Evolutionary conservation across 2,888 invertebrate genomes (phyloP), one percentile per base, ranked within the genome.

Genomic region (Drosophila fulvimacula): DNA sequence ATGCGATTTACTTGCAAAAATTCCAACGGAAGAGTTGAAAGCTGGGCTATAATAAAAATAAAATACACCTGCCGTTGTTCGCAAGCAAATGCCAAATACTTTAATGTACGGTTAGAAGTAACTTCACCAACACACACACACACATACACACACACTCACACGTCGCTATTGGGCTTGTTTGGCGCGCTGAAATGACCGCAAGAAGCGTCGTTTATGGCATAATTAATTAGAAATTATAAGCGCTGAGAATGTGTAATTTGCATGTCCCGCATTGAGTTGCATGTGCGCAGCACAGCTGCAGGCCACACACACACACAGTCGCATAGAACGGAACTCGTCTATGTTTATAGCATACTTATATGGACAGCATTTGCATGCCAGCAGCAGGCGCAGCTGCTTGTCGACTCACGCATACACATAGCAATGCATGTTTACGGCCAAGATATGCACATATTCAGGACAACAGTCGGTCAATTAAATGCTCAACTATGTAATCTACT

Each of bases 211-310:
- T 75, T 88, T 81, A 73, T 82, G 71, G 91, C 91, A 90, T 91
- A 90, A 91, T 91, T 91, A 91, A 91, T 90, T 86, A 78, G 82
- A 87, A 90, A 90, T 90, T 90, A 90, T 84, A 87, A 79, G 80
- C 77, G 76, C 73, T 69, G 69, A 72, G 78, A 77, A 76, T 77
- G 69, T 79, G 76, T 78, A 82, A 90, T 89, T 87, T 89, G 84
- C 86, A 90, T 90, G 61, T 59, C 44, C 17, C 62, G 57, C 55
- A 73, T 48, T 38, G 32, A 65, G 48, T 32, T 21, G 60, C 71
- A 65, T 21, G 51, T 21, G 51, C 36, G 24, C 19, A 58, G 56
- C 42, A 11, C 57, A 53, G 52, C 59, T 63, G 55, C 61, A 57
- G n/a, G 38, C 39, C 27, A 21, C 53, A 53, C 59, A 41, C 39